Evolutionary conservation across 1,140 invertebrate genomes (phyloP).

Genomic region (Drosophila jambulina): DNA sequence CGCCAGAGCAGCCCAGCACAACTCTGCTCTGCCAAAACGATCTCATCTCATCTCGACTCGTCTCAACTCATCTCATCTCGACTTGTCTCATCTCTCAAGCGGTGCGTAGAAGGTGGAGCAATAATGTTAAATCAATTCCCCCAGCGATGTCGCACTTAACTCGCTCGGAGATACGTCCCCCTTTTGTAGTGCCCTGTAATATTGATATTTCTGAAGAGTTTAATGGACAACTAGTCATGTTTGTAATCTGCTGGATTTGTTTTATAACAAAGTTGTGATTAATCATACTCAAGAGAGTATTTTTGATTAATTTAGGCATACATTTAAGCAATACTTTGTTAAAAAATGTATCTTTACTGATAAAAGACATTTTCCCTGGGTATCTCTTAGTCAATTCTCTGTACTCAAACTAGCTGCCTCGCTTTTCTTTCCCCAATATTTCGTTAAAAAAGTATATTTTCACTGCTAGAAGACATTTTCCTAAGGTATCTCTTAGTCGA

Average conservation of each 20-base stretch:
- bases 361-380: too few species aligned
- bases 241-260: too few species aligned
- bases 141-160: slow-evolving; percentile 65
- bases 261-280: neutral
- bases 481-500: neutral
- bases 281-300: neutral
- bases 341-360: too few species aligned
- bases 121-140: slow-evolving; percentile 78
- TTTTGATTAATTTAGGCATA: neutral
- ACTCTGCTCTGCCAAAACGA: neutral
- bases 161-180: slow-evolving; percentile 30
- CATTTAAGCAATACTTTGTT: too few species aligned
- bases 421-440: too few species aligned
- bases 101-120: slow-evolving; percentile 31
- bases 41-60: slow-evolving; percentile 1
- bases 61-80: neutral
- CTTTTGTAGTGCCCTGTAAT: slow-evolving; percentile 14
- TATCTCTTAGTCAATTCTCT: too few species aligned
- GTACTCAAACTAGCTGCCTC: too few species aligned
- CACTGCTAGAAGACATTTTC: neutral
- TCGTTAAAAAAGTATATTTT: too few species aligned
- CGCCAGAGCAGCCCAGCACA: slow-evolving; percentile 17
- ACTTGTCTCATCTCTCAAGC: slow-evolving; percentile 35
- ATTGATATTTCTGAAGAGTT: neutral
- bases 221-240: neutral